Conservation (phyloP, 2,797 vertebrate species). For the Hafferia zeledoni region DNA sequence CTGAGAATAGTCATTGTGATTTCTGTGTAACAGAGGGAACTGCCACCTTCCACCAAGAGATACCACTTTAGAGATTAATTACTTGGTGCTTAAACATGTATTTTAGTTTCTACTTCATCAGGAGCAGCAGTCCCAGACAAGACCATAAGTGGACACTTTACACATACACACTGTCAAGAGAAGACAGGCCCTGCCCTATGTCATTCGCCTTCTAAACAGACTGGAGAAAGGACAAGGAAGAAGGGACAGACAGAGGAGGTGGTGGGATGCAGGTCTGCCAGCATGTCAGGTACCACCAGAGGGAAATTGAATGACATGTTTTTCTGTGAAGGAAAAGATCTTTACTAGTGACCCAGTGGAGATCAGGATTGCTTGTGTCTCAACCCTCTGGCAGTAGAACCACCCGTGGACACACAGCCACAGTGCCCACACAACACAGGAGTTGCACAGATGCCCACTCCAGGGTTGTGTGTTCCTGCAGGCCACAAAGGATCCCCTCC, state of each 20-base stretch:
- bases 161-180: not conserved
- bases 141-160: not conserved
- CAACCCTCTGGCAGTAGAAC: accelerated
- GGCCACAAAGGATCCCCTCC: accelerated
- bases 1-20: not conserved
- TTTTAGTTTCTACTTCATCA: not conserved
- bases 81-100: not conserved
- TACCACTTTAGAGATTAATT: not conserved
- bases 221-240: not conserved
- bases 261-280: not conserved
- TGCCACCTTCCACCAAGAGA: not conserved
- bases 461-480: accelerated
- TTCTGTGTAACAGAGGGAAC: not conserved
- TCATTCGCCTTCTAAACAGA: not conserved
- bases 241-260: not conserved
- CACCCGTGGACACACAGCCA: accelerated
- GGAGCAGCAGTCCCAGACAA: not conserved
- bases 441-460: not conserved
- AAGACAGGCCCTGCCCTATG: not conserved
- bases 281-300: accelerated
- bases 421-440: not conserved
- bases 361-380: not conserved
- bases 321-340: not conserved
- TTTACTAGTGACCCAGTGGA: not conserved
- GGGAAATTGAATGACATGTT: accelerated